Evolutionary conservation across 92 coral and sea anemone species (phyloP).

Genomic region (Phenganax marumi): DNA sequence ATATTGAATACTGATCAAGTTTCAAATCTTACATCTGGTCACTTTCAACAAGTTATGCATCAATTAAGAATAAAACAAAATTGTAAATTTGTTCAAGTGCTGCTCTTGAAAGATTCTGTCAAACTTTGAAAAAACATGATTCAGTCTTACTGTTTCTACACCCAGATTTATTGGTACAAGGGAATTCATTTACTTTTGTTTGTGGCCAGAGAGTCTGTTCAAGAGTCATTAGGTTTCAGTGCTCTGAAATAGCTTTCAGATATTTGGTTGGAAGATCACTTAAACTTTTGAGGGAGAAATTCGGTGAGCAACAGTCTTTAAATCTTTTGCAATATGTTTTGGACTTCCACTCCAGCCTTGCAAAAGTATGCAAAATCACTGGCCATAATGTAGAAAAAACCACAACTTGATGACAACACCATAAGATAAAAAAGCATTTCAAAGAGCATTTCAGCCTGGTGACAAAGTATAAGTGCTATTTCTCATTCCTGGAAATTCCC

Average conservation of each 20-base stretch:
- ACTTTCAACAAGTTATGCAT: no score
- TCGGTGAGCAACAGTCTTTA: conserved; percentile 13
- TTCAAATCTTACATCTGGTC: no score
- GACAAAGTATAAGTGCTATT: conserved; percentile 30
- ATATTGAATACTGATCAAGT: no score
- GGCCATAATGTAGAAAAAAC: conserved; percentile 13
- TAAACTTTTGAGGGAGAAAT: no score
- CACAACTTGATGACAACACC: conserved; percentile 30
- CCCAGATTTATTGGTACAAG: no score
- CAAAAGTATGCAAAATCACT: conserved; percentile 40
- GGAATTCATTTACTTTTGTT: no score
- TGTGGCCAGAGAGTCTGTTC: conserved; percentile 53
- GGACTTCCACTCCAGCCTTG: conserved; percentile 48
- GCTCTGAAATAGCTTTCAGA: conserved; percentile 59
- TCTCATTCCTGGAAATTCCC: conserved; percentile 30
- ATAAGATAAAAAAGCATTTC: conserved; percentile 24
- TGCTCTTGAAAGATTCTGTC: no score
- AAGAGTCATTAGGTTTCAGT: conserved; percentile 59
- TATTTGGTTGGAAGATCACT: conserved; percentile 60
- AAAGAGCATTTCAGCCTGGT: conserved; percentile 20
- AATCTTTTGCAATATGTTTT: conserved; percentile 50
- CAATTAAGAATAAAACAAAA: no score
- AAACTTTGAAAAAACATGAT: no score
- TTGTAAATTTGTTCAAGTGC: no score
- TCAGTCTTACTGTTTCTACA: no score